These are phyloP conservation scores for Asbolus verrucosus DNA, from an alignment of 1,140 invertebrate genomes.

Conservation along the genomic window DNA sequence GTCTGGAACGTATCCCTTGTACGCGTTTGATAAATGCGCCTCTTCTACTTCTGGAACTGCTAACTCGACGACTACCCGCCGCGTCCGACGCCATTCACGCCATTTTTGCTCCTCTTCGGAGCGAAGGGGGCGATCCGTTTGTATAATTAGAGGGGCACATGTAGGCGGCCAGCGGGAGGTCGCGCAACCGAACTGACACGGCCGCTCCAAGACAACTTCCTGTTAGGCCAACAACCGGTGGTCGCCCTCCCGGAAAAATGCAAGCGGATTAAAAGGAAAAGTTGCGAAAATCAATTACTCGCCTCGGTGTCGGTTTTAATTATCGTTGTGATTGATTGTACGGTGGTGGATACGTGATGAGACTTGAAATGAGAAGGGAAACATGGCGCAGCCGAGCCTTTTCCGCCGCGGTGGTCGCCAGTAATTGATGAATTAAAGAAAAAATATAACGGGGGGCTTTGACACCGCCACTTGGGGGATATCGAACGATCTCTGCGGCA, in stretches of 20 bases:
- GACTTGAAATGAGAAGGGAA: slow-evolving; percentile 11
- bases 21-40: slow-evolving; percentile 36
- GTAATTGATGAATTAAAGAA: too few species aligned
- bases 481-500: too few species aligned
- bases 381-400: neutral
- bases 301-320: slow-evolving; percentile 26
- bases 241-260: slow-evolving; percentile 7
- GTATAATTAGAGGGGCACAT: slow-evolving; percentile 19
- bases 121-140: slow-evolving; percentile 10
- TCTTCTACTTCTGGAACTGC: slow-evolving; percentile 24
- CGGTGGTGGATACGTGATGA: slow-evolving; percentile 9
- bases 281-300: slow-evolving; percentile 36
- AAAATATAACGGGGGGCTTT: too few species aligned
- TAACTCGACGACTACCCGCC: slow-evolving; percentile 19
- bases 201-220: slow-evolving; percentile 14
- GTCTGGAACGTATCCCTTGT: slow-evolving; percentile 1
- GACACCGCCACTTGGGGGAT: too few species aligned
- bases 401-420: too few species aligned
- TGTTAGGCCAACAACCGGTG: neutral
- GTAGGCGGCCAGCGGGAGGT: slow-evolving; percentile 7
- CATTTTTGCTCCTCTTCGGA: slow-evolving; percentile 21
- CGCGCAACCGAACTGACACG: slow-evolving; percentile 11
- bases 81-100: slow-evolving; percentile 7
- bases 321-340: slow-evolving; percentile 29
- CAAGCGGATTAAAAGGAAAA: slow-evolving; percentile 29